A percentile compares a stretch with the other conserved stretches of the same genome.
Conservation (phyloP, 2,113 vertebrate species). For the Silurus asotus region DNA sequence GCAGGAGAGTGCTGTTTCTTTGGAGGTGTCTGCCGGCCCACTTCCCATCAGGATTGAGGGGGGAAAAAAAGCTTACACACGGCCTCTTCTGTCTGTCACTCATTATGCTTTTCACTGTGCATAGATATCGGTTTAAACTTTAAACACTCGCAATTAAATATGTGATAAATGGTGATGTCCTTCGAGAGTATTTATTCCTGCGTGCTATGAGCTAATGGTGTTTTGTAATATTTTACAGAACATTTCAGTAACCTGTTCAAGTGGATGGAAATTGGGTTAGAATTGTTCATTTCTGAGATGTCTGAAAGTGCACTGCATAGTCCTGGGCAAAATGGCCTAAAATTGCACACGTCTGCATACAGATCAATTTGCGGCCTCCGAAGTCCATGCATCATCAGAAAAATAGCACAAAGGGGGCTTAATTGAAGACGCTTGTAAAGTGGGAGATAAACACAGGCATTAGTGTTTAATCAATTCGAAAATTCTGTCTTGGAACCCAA, state of each 20-base stretch:
- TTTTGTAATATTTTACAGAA: not conserved
- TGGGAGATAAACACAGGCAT: constrained; percentile 57
- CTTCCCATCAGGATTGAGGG: constrained; percentile 27
- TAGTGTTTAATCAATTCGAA: constrained; percentile 58
- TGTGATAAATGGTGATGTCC: not conserved
- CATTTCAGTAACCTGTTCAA: not conserved
- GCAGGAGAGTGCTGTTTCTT: constrained; percentile 53
- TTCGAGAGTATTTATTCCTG: not conserved
- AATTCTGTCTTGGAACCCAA: constrained; percentile 29
- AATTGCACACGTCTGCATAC: constrained; percentile 72
- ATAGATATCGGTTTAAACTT: not conserved
- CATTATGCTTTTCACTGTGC: not conserved
- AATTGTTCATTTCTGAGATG: constrained; percentile 21
- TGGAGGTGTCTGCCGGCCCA: constrained; percentile 49
- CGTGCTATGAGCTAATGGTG: not conserved
- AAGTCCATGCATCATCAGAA: constrained; percentile 71
- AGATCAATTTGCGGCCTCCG: constrained; percentile 66
- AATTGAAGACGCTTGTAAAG: constrained; percentile 71
- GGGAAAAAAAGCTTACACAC: constrained; percentile 6
- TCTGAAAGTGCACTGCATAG: constrained; percentile 43
- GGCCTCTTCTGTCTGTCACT: not conserved
- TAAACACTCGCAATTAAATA: not conserved
- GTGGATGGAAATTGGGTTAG: not conserved
- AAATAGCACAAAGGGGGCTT: constrained; percentile 66
- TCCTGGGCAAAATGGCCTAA: constrained; percentile 59